Evolutionary conservation across 2,797 vertebrate genomes (phyloP).

Genomic region (Chaetodon trifasciatus): DNA sequence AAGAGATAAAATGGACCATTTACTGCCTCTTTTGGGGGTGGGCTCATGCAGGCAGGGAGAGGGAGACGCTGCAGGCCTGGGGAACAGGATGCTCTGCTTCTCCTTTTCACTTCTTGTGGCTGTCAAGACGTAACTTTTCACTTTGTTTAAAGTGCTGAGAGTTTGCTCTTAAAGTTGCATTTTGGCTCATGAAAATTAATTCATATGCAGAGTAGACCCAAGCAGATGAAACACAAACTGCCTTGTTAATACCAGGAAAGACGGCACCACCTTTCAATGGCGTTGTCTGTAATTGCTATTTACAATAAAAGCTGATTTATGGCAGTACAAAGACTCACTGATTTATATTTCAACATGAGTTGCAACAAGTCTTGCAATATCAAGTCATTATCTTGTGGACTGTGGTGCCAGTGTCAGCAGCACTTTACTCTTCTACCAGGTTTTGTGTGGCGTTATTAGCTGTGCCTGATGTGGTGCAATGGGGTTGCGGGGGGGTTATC

Average conservation of each 20-base stretch:
- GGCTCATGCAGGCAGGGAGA: slow-evolving; percentile 49
- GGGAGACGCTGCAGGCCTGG: slow-evolving; percentile 31
- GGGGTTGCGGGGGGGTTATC: slow-evolving; percentile 72
- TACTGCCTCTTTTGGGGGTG: slow-evolving; percentile 77
- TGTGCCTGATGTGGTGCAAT: slow-evolving; percentile 63
- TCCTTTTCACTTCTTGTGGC: slow-evolving; percentile 8
- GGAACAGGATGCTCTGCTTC: slow-evolving; percentile 43
- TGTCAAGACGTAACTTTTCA: slow-evolving; percentile 16
- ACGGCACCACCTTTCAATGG: slow-evolving; percentile 17
- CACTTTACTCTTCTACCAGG: slow-evolving; percentile 24
- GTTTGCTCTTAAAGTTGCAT: not conserved
- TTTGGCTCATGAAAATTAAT: not conserved
- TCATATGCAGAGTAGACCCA: not conserved
- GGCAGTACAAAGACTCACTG: slow-evolving; percentile 3
- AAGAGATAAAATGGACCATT: slow-evolving; percentile 86
- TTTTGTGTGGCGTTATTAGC: slow-evolving; percentile 65
- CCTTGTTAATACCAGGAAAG: not conserved
- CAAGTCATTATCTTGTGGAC: slow-evolving; percentile 46
- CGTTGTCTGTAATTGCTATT: slow-evolving; percentile 49
- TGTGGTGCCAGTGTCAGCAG: slow-evolving; percentile 35
- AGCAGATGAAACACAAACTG: slow-evolving; percentile 5
- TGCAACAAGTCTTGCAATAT: slow-evolving; percentile 51
- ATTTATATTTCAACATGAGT: slow-evolving; percentile 60
- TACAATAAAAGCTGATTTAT: slow-evolving; percentile 32
- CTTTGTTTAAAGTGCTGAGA: not conserved